phyloP scores from a whole-genome alignment of 2,888 invertebrate genomes.

The Eurytoma californica region DNA sequence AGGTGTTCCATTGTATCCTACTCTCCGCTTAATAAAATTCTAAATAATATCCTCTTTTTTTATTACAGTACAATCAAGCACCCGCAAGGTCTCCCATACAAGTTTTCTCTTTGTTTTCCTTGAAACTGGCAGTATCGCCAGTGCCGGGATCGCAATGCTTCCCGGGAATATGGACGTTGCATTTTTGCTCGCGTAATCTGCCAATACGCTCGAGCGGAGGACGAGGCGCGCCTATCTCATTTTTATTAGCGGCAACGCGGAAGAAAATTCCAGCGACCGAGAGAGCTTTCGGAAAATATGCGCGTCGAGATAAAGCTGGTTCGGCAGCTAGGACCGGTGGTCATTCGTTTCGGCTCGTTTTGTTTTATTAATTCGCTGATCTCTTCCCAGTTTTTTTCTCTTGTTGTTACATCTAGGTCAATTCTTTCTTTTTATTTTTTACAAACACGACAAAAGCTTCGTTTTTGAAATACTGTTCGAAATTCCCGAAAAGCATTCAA shows the following conservation, averaged over 20 bases:
- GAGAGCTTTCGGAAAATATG: constrained; percentile 23
- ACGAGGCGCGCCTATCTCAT: constrained; percentile 25
- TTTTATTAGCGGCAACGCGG: constrained; percentile 24
- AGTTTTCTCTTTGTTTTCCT: constrained; percentile 7
- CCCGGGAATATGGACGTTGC: constrained; percentile 24
- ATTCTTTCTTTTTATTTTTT: no score
- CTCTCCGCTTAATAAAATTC: no score
- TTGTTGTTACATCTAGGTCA: no score
- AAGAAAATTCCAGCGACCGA: constrained; percentile 8
- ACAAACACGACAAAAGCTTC: no score
- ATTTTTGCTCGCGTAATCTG: constrained; percentile 35
- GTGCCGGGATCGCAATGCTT: constrained; percentile 1
- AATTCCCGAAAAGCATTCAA: no score
- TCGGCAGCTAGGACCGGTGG: background rate
- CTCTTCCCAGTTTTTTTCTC: no score
- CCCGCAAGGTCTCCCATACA: background rate
- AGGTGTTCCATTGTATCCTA: no score
- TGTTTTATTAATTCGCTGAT: constrained; percentile 1
- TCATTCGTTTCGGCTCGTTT: background rate
- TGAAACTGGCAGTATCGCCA: background rate
- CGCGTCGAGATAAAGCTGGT: constrained; percentile 12
- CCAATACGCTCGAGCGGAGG: background rate
- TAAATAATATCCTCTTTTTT: no score
- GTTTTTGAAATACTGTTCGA: no score
- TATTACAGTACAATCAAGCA: no score